Base-by-base conservation (phyloP, 2,888 invertebrate genomes). In the Leptinotarsa tumamoca region DNA sequence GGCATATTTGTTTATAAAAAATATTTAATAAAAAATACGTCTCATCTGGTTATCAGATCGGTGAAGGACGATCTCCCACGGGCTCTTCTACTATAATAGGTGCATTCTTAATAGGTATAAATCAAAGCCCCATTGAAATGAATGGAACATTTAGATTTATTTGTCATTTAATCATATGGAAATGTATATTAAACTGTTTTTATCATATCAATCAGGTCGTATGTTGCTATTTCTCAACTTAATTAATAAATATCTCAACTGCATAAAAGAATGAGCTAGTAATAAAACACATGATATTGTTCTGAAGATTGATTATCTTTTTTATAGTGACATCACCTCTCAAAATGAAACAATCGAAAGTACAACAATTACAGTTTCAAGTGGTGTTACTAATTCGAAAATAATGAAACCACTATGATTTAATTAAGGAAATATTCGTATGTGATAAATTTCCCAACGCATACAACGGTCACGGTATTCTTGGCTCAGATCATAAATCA, bases 121-220 rank as follows among this genome's bases (percentile, higher is more conserved):
- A 63, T 63, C 63, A 63, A 43, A 43, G 43, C 43, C 49, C 50
- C 21, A 70, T 70, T 70, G 43, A 50, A 70, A 70, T 70, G 17
- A 70, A 58, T 69, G 56, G 50, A 71, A 66, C 67, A 72, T 52
- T 58, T 7, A 66, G 71, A 76, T 76, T 74, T 76, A 77, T 86
- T 86, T 76, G 85, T 85, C 74, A 85, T 85, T 71, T 85, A 87
- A 79, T 77, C 83, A 68, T 70, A 73, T 75, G 74, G 73, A 73
- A 78, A 76, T 78, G 67, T 74, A 67, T 74, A 73, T 71, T 76
- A 73, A 74, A 74, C 75, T 61, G 18, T 73, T 71, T 78, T 76
- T 72, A 76, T 69, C 69, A 78, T 74, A 72, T 74, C 67, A 78
- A 70, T 76, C 74, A 74, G 63, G 67, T 56, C 27, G 21, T 70